Base-by-base conservation (phyloP, 2,797 vertebrate species). In the Neosilurus mollespiculum region DNA sequence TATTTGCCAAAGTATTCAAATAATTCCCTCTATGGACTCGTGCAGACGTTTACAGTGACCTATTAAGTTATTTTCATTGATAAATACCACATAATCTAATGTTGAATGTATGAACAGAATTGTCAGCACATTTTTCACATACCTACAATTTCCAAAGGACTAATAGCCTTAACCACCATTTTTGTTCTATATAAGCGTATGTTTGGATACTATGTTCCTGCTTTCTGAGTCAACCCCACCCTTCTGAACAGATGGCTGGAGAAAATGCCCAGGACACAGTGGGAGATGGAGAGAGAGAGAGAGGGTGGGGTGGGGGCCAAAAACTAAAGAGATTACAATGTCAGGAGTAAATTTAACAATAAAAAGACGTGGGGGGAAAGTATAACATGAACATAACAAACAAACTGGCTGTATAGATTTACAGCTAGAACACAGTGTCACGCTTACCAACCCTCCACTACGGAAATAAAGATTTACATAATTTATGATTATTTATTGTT, bases 211-310 rank as follows among this genome's bases (percentile, higher is more conserved):
- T 85, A 78, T 86, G 76, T 85, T 86, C 81, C 81, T 84, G 64
- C 80, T 87, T 86, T 85, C 78, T 80, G 49, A 92, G 90, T 87
- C 90, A 92, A 89, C 91, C 89, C 88, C 90, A 90, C 91, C 92
- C 77, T 58, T 90, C 86, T 86, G 93, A 94, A 93, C 93, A 94
- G 94, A 94, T 94, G 94, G 93, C 90, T 85, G 86, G 82, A 88
- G 88, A 91, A 90, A 89, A 85, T 87, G 92, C 85, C 90, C 91
- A 92, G 91, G 90, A 93, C 91, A 89, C 92, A 91, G 91, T 90
- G 86, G 92, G 92, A 80, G 65, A 81, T 64, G 6, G 62, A 65
- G 56, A 59, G 66, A 78, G 70, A 64, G 76, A 59, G 20, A 78
- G 69, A 64, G 43, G 81, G 73, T 37, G 75, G 83, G 64, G 16